Conservation (phyloP, 2,797 vertebrate genomes). For the Falco peregrinus region DNA sequence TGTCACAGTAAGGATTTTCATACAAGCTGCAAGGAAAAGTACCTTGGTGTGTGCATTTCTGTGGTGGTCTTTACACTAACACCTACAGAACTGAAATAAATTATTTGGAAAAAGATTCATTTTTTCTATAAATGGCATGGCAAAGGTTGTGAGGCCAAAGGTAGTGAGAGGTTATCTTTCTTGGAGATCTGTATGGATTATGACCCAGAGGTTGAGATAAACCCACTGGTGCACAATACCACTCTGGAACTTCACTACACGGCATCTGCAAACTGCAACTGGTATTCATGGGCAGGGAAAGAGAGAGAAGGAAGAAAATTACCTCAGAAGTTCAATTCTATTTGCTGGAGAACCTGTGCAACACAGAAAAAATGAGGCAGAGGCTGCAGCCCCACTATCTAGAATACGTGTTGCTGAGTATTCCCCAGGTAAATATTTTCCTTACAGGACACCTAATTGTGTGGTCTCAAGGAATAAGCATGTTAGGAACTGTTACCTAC, state of each 20-base stretch:
- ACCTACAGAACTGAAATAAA: not conserved
- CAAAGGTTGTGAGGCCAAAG: not conserved
- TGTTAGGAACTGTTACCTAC: not conserved
- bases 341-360: not conserved
- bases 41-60: fast-evolving
- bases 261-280: not conserved
- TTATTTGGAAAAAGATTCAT: not conserved
- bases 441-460: not conserved
- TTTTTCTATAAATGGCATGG: not conserved
- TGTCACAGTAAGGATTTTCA: not conserved
- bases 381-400: not conserved
- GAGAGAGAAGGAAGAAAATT: not conserved
- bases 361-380: not conserved
- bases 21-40: not conserved
- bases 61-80: not conserved
- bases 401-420: not conserved
- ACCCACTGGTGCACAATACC: not conserved
- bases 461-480: not conserved
- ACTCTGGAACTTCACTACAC: not conserved
- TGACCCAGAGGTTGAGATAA: not conserved
- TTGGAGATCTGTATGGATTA: not conserved
- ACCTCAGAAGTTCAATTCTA: not conserved
- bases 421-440: not conserved
- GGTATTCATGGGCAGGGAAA: not conserved
- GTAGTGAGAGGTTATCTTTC: not conserved